Evolutionary conservation across 2,113 vertebrate species (phyloP), one percentile per base, ranked within the genome.

Genomic region (Budorcas taxicolor): DNA sequence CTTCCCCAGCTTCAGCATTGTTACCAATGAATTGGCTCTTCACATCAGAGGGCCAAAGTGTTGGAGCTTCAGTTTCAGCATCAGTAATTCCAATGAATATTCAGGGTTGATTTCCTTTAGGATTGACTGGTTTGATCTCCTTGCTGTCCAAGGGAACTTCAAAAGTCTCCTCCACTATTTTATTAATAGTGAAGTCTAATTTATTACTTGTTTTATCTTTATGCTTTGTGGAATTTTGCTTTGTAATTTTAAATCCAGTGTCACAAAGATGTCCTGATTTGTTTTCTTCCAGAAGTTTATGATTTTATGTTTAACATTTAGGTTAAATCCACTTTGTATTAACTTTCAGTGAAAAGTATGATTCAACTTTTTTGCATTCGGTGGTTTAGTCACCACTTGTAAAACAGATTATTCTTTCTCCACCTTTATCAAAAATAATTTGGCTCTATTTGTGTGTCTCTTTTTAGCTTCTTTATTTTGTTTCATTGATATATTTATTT

Each of bases 191-290:
- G 14, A 76, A 57, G 15, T 13, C 19, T 58, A 58, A 50, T 50
- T 58, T 87, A 50, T 60, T 43, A 60, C 0, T 43, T 21, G 40
- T 64, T 93, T 58, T 58, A 57, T 60, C 47, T 67, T 78, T 52
- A 52, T 80, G n/a, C n/a, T 62, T 87, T 80, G 25, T 29, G 13
- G 6, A 21, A 11, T 60, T 84, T 15, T 45, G 6, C 21, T 74
- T 29, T 33, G 36, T 23, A 33, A 87, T 53, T 53, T 87, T 64
- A 21, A 87, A 81, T 4, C 57, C 45, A 53, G 6, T n/a, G 9
- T 81, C 45, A 94, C 57, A 53, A 81, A 94, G 12, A n/a, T 64
- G 29, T 53, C 71, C 36, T 64, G 33, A 52, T 87, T 64, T 94
- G 71, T 80, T 64, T 62, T 87, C 31, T 53, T 53, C 80, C 31